A percentile compares a stretch with the other conserved stretches of the same genome.
phyloP scores from a whole-genome alignment of 2,888 invertebrate species.

The Chymomyza procnemis region DNA sequence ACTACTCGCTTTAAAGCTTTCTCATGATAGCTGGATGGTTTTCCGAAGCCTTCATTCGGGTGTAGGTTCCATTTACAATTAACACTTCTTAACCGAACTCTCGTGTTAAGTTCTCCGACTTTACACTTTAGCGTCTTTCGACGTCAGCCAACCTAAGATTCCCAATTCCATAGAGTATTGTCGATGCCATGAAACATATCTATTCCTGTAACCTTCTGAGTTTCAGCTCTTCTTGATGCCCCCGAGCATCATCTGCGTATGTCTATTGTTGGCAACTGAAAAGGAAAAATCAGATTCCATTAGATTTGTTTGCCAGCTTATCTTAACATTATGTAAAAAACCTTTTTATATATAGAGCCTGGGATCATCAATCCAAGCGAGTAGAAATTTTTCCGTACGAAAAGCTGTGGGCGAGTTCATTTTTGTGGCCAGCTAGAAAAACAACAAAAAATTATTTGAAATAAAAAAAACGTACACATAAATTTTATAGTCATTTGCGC shows the following conservation, averaged over 20 bases:
- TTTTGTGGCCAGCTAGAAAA: background rate
- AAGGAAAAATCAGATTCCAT: background rate
- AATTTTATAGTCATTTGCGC: conserved; percentile 63
- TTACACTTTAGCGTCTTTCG: too few relatives aligned
- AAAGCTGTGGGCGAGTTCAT: background rate
- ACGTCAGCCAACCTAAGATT: too few relatives aligned
- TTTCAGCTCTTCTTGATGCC: background rate
- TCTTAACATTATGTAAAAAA: background rate
- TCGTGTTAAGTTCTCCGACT: too few relatives aligned
- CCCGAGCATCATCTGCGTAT: background rate
- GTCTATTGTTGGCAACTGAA: background rate
- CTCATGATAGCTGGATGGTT: too few relatives aligned
- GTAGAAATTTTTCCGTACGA: background rate
- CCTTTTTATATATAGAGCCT: background rate
- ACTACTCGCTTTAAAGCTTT: too few relatives aligned
- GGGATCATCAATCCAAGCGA: conserved; percentile 16
- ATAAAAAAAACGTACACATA: conserved; percentile 34
- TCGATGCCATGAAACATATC: too few relatives aligned
- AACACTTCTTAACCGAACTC: too few relatives aligned
- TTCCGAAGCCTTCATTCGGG: too few relatives aligned
- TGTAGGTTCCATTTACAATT: too few relatives aligned
- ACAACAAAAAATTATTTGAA: background rate
- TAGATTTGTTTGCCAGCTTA: background rate
- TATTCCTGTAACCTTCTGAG: too few relatives aligned
- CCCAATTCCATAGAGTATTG: too few relatives aligned